Base-by-base conservation (phyloP, 2,797 vertebrate genomes). In the Ambastaia sidthimunki region DNA sequence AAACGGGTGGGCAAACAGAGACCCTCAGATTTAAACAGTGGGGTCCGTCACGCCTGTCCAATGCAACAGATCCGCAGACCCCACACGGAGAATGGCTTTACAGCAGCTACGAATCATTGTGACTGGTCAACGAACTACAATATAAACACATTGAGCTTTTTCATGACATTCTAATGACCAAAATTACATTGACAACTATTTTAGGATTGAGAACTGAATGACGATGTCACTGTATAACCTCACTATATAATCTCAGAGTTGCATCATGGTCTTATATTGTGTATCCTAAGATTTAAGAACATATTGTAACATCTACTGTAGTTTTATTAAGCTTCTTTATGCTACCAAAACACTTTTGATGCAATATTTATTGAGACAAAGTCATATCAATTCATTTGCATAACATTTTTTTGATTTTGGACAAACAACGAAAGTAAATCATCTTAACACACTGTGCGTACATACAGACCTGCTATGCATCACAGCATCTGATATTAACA, bases 31-130 rank as follows among this genome's bases (percentile, higher is more conserved):
- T 28, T 31, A 48, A 78, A 57, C 69, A 41, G 25, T n/a, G 75
- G 60, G 63, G 50, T 81, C 72, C 15, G 28, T 62, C 71, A 71
- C 18, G 59, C 55, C 74, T 70, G 70, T 47, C 76, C n/a, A 3
- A 55, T 31, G 57, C 48, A 59, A 74, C 18, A 54, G 65, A 75
- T 50, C 71, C 23, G 19, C 60, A 82, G 79, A 72, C 65, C 74
- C 37, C 70, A 80, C 82, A 83, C 21, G 47, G 70, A 63, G 47
- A 41, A n/a, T 15, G 19, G 25, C 10, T 18, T 19, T 13, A 70
- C 52, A 65, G 28, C n/a, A 3, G 37, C 55, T 47, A 12, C 59
- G 65, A 69, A 19, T 65, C 62, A 65, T n/a, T 37, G 62, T 19
- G 31, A 19, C 62, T n/a, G 31, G 60, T 63, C 60, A 63, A 50